Percentiles rank a stretch among this genome's conserved stretches.
These are phyloP conservation scores for Callorhinus ursinus DNA, from an alignment of 2,113 vertebrate genomes.

Conservation along the genomic window DNA sequence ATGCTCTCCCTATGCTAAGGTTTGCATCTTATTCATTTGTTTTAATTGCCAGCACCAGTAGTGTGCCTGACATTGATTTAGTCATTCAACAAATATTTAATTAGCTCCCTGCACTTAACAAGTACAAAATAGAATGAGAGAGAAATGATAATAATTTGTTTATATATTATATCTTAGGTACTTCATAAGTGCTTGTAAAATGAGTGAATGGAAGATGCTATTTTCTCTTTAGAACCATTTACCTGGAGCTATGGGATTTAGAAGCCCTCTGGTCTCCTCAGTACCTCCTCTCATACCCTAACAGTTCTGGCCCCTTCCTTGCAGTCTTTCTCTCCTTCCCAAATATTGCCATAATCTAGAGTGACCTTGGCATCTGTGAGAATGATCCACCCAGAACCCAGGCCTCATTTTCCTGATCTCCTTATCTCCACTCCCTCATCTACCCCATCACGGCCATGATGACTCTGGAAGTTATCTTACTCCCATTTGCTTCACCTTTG, in stretches of 20 bases:
- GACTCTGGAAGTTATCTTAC: background rate
- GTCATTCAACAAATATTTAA: slow-evolving; percentile 10
- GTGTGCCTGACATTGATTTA: background rate
- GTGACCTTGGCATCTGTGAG: background rate
- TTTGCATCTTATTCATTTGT: background rate
- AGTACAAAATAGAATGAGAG: slow-evolving; percentile 5
- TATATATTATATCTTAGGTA: background rate
- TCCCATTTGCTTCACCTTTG: background rate
- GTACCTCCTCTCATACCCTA: background rate
- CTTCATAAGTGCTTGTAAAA: background rate
- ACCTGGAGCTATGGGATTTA: background rate
- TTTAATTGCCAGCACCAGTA: background rate
- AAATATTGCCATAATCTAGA: background rate
- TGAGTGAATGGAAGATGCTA: background rate
- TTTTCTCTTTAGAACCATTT: background rate
- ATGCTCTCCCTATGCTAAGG: background rate
- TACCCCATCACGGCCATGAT: background rate
- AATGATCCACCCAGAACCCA: background rate
- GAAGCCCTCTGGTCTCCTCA: background rate
- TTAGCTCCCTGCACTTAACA: background rate
- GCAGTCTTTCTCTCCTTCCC: background rate
- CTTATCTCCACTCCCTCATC: background rate
- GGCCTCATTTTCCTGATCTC: background rate
- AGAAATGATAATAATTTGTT: background rate
- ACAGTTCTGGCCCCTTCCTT: background rate